Base-by-base conservation (phyloP, 2,888 invertebrate genomes). In the Aphidoletes aphidimyza region DNA sequence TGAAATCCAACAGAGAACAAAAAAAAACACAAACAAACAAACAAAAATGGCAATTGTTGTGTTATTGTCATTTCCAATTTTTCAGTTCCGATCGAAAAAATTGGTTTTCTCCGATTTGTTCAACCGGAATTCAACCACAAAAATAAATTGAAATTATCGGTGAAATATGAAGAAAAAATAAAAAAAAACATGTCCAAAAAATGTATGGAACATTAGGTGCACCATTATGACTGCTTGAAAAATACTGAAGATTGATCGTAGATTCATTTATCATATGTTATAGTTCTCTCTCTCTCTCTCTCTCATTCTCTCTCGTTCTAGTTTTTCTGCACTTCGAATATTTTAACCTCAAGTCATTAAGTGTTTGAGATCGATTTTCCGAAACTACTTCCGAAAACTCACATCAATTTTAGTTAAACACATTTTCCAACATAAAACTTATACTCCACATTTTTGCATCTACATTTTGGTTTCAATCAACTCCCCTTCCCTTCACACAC, bases 51-150 rank as follows among this genome's bases (percentile, higher is more conserved):
- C 69, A 2, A 47, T 11, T 47, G 47, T 69, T n/a, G n/a, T n/a
- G n/a, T n/a, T n/a, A 69, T 69, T 69, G 69, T 69, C 69, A 69
- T 69, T 69, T 69, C 14, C 30, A 69, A 69, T 69, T 69, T 30
- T 69, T 69, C 69, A n/a, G 30, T 69, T 69, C n/a, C 30, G 30
- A 30, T n/a, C 11, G 5, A 19, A 54, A 54, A 54, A 54, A 54
- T 22, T 69, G 69, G 69, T 69, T 69, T 69, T 69, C 69, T 3
- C 69, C 69, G 17, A 6, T 14, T 9, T 30, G 17, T 69, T 30
- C 26, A 69, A 69, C 34, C 69, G 17, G 30, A 14, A 30, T n/a
- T 0, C 69, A 69, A 30, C 69, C 69, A 69, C 69, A 69, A 69
- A 69, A 69, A 69, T 69, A 69, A 69, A 69, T 69, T 69, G 69